Evolutionary conservation across 2,888 invertebrate genomes (phyloP), one percentile per base, ranked within the genome.

Genomic region (Tenthredo distinguenda): DNA sequence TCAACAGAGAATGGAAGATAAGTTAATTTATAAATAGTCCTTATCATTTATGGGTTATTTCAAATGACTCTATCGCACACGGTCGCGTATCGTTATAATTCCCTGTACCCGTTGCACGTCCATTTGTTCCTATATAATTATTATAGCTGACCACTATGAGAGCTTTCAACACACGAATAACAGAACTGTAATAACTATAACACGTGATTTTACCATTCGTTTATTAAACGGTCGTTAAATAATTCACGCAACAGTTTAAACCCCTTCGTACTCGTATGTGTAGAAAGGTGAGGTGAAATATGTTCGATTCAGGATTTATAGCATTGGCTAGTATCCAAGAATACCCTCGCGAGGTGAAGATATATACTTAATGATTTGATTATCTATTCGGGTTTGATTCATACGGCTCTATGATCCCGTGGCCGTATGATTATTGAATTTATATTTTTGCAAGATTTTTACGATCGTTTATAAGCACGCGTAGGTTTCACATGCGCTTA

Each of bases 11-110:
- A 90, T 91, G 9, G 50, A 3, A n/a, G 55, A 31, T 47, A 77
- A 55, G 34, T 77, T 26, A 74, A 90, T 74, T 91, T 91, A 91
- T 89, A 91, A 92, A 91, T 90, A 88, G 89, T 88, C 87, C 89
- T 91, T 91, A 91, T 91, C 91, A 84, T 86, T 88, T 88, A 87
- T 88, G 89, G 90, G 91, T 91, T 91, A 92, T 92, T 92, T 92
- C 92, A 91, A 91, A 88, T 88, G 87, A 65, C 26, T 15, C 18
- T 31, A 34, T 68, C 31, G 6, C 68, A 34, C 4, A 34, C 34
- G 68, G 34, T 68, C 34, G 68, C 7, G 5, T n/a, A 15, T 15
- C 9, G n/a, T 40, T 72, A 72, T 34, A 34, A 26, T 34, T 72
- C 9, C 10, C 9, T 15, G 12, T 4, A 34, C 5, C n/a, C n/a